Percentiles rank a stretch among this genome's conserved stretches.
phyloP scores from a whole-genome alignment of 2,888 invertebrate genomes.

The Heteropelma amictum region DNA sequence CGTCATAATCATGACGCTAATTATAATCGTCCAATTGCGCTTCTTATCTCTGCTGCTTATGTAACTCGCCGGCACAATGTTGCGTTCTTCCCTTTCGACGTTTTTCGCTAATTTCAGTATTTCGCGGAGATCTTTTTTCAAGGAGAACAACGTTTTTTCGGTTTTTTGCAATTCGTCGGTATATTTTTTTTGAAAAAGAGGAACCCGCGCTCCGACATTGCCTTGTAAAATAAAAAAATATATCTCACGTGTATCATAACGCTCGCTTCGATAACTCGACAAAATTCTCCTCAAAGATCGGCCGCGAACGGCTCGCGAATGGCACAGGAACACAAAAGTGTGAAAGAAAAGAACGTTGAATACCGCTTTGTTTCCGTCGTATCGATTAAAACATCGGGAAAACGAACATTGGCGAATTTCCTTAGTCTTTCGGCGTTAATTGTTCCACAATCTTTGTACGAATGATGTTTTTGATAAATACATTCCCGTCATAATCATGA shows the following conservation, averaged over 20 bases:
- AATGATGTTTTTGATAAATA: constrained; percentile 62
- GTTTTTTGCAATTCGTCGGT: too few relatives aligned
- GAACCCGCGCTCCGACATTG: constrained; percentile 11
- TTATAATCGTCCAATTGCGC: constrained; percentile 63
- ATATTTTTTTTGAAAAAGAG: too few relatives aligned
- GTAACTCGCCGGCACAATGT: constrained; percentile 64
- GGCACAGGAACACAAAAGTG: background rate
- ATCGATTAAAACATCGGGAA: background rate
- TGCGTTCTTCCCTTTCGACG: constrained; percentile 61
- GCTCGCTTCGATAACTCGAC: constrained; percentile 5
- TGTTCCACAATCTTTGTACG: constrained; percentile 62
- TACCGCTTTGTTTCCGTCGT: background rate
- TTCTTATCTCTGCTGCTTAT: constrained; percentile 62
- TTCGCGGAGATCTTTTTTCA: constrained; percentile 62
- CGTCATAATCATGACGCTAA: constrained; percentile 62
- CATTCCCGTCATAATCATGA: constrained; percentile 65
- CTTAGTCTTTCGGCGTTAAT: constrained; percentile 33
- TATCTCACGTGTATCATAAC: constrained; percentile 36
- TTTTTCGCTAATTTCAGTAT: constrained; percentile 60
- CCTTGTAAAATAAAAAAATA: constrained; percentile 48
- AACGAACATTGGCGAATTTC: background rate
- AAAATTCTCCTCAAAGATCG: constrained; percentile 3
- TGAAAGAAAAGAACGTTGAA: background rate
- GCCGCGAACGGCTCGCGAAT: too few relatives aligned
- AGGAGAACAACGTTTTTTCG: constrained; percentile 53